A percentile compares a stretch with the other conserved stretches of the same genome.
Conservation (phyloP, 1,140 invertebrate genomes). For the Chlorops oryzae region DNA sequence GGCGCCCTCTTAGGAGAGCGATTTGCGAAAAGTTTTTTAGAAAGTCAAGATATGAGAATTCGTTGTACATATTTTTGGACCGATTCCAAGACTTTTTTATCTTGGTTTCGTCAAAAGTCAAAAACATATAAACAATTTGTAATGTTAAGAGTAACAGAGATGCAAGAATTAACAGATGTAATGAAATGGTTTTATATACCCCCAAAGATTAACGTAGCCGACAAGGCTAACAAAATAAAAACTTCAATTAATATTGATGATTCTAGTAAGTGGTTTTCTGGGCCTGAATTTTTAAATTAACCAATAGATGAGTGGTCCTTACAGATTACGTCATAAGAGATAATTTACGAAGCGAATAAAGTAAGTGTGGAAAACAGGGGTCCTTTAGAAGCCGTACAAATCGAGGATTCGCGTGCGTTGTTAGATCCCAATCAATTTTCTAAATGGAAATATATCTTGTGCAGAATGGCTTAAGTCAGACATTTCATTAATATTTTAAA, state of each 20-base stretch:
- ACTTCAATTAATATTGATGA: background rate
- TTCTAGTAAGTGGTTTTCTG: background rate
- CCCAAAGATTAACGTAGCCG: slow-evolving; percentile 21
- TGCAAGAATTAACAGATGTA: slow-evolving; percentile 27
- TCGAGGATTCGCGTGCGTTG: background rate
- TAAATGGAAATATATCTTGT: background rate
- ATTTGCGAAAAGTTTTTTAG: too few species aligned
- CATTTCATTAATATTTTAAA: background rate
- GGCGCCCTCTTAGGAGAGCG: too few species aligned
- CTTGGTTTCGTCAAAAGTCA: slow-evolving; percentile 33
- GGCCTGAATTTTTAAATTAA: background rate
- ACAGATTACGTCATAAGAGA: background rate
- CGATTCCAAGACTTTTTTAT: too few species aligned
- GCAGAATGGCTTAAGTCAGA: background rate
- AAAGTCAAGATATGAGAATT: too few species aligned
- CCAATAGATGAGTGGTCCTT: background rate
- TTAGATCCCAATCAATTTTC: background rate
- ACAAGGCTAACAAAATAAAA: slow-evolving; percentile 21
- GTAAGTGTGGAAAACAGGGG: too few species aligned
- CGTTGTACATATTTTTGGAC: too few species aligned
- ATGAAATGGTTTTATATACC: slow-evolving; percentile 28
- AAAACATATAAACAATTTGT: slow-evolving; percentile 42
- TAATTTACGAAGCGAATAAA: background rate
- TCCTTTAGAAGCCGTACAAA: background rate
- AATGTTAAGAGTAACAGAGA: slow-evolving; percentile 38